Evolutionary conservation across 2,888 invertebrate genomes (phyloP).

Genomic region (Arge pagana): DNA sequence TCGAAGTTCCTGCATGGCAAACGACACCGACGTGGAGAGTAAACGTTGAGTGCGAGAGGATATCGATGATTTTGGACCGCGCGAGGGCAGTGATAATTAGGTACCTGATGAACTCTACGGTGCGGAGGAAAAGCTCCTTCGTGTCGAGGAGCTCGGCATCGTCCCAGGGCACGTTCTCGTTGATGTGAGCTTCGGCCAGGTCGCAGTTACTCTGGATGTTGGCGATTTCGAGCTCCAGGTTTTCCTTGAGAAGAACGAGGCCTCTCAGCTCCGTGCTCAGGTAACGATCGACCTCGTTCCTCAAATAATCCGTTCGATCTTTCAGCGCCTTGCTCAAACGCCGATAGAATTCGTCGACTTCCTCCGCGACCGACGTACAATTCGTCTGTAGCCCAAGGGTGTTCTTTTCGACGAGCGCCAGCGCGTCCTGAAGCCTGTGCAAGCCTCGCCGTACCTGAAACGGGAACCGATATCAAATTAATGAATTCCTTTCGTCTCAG

Average conservation of each 20-base stretch:
- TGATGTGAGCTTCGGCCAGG: constrained; percentile 92
- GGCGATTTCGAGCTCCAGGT: constrained; percentile 90
- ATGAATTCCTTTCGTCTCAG: no score
- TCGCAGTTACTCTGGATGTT: constrained; percentile 97
- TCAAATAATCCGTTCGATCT: constrained; percentile 84
- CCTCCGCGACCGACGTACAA: constrained; percentile 87
- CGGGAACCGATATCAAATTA: no score
- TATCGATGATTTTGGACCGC: no score
- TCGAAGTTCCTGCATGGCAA: constrained; percentile 75
- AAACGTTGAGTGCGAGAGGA: no score
- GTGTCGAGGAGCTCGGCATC: constrained; percentile 92
- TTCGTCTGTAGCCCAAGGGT: constrained; percentile 86
- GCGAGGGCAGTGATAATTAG: background rate
- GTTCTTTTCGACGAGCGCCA: constrained; percentile 85
- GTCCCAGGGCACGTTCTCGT: constrained; percentile 88
- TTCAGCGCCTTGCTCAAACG: constrained; percentile 86
- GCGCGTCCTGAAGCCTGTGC: constrained; percentile 85
- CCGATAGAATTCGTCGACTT: constrained; percentile 91
- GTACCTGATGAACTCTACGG: constrained; percentile 84
- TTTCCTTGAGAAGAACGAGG: constrained; percentile 86
- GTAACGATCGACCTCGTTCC: constrained; percentile 91
- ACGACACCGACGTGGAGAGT: background rate
- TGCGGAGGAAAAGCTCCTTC: constrained; percentile 94
- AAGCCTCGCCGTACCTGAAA: constrained; percentile 77
- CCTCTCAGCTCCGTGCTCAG: constrained; percentile 85